A percentile compares a stretch with the other conserved stretches of the same genome.
phyloP scores from a whole-genome alignment of 92 coral and sea anemone species.

The Bergia sp. region DNA sequence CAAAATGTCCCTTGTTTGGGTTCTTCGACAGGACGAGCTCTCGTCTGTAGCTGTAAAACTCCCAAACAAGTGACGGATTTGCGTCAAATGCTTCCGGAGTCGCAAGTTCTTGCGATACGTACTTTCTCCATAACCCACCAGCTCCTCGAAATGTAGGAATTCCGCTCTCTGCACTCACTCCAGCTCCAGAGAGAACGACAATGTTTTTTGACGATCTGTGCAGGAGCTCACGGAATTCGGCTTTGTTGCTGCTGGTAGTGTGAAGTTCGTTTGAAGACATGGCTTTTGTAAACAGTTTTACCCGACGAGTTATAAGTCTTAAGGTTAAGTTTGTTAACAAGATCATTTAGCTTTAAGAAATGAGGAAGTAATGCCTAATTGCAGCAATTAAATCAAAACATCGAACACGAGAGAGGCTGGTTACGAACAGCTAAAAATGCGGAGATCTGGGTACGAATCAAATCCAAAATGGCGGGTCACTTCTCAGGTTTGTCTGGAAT shows the following conservation, averaged over 20 bases:
- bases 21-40: slow-evolving; percentile 86
- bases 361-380: not conserved
- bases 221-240: slow-evolving; percentile 74
- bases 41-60: slow-evolving; percentile 95
- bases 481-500: slow-evolving; percentile 77
- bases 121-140: slow-evolving; percentile 97
- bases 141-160: slow-evolving; percentile 98
- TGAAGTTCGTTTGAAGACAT: slow-evolving; percentile 50
- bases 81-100: slow-evolving; percentile 72
- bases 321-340: not conserved
- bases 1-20: slow-evolving; percentile 92
- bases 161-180: slow-evolving; percentile 97
- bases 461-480: slow-evolving; percentile 97
- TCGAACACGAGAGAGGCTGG: slow-evolving; percentile 5
- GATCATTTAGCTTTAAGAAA: not conserved
- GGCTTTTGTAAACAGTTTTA: not conserved
- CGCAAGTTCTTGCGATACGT: slow-evolving; percentile 83
- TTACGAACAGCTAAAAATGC: slow-evolving; percentile 31
- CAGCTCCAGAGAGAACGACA: slow-evolving; percentile 90
- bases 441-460: slow-evolving; percentile 28
- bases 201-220: slow-evolving; percentile 69
- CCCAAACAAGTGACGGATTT: slow-evolving; percentile 99
- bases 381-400: too few species aligned
- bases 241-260: slow-evolving; percentile 65
- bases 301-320: not conserved